Evolutionary conservation across 1,140 invertebrate species (phyloP), one percentile per base, ranked within the genome.

Genomic region (Lepidurus apus): DNA sequence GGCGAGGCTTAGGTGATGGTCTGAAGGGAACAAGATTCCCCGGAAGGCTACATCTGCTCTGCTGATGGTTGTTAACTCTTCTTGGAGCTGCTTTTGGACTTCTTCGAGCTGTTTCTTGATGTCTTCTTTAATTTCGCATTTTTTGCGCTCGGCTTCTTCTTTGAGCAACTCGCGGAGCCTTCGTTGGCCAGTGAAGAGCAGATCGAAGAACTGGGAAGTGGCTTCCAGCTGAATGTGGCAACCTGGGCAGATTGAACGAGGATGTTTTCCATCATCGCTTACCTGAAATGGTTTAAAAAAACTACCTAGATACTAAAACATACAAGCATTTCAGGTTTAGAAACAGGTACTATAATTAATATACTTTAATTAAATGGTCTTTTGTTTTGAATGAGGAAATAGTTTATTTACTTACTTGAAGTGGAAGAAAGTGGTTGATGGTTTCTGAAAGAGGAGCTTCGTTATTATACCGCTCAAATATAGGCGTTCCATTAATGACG

Each of bases 221-320:
- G 91, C 87, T 82, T 92, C 90, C 80, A 92, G 81, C 82, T 92
- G 91, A 79, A 92, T 91, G 80, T 91, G 90, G 82, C 91, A 92
- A 24, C 90, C 91, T 7, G 91, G 91, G 83, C 91, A 92, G 81
- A 92, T 91, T 17, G 89, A 91, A 53, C 88, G 85, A n/a, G 91
- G 91, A 80, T 90, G 84, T 82, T 89, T 89, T 13, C 89, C 90
- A 87, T 92, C 90, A 84, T 91, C 88, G 79, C 84, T 82, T 73
- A 92, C 86, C 91, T 92, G 80, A 76, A 84, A 44, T 34, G 3
- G 34, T 34, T 26, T 3, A 34, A 34, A 34, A 34, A 34, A 34
- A 34, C 2, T 34, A 34, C 4, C 34, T 3, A 34, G 4, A 34
- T 34, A 4, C 0, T n/a, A n/a, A n/a, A 34, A 34, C 34, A 4